Conservation (phyloP, 2,888 invertebrate genomes). For the Hermodice carunculata region DNA sequence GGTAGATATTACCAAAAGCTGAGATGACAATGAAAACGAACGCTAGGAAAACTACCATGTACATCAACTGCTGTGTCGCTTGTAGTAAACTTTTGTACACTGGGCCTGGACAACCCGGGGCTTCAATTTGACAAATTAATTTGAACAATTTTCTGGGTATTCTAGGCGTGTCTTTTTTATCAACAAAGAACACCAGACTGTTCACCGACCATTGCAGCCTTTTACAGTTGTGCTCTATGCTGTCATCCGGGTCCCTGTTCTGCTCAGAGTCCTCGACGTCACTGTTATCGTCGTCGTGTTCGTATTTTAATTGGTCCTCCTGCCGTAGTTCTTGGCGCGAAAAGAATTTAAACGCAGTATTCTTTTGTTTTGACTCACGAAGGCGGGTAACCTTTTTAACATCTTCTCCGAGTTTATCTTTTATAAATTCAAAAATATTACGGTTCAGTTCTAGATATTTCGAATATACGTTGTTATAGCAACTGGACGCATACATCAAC, state of each 20-base stretch:
- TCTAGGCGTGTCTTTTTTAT: constrained; percentile 56
- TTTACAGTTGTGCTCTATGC: constrained; percentile 36
- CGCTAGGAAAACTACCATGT: constrained; percentile 61
- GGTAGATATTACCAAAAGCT: constrained; percentile 60
- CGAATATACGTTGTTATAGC: constrained; percentile 62
- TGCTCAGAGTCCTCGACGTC: too few species aligned
- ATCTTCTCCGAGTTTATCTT: constrained; percentile 55
- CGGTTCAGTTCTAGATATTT: constrained; percentile 62
- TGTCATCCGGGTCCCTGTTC: too few species aligned
- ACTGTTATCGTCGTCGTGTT: too few species aligned
- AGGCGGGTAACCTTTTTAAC: constrained; percentile 57
- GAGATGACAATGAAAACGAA: constrained; percentile 66
- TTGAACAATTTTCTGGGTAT: constrained; percentile 63
- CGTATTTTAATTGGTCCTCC: too few species aligned
- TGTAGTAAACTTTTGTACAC: constrained; percentile 59
- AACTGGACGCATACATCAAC: constrained; percentile 62
- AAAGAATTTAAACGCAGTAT: constrained; percentile 59
- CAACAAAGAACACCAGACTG: constrained; percentile 38
- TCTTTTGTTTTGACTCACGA: constrained; percentile 58
- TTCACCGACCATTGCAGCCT: constrained; percentile 40
- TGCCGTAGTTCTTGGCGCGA: too few species aligned
- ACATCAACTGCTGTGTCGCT: constrained; percentile 61
- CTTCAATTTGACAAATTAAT: constrained; percentile 58
- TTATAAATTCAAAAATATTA: constrained; percentile 60
- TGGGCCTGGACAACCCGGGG: constrained; percentile 65